Conservation (phyloP, 35 echinoderm and acorn worm species). For the Acanthaster planci region DNA sequence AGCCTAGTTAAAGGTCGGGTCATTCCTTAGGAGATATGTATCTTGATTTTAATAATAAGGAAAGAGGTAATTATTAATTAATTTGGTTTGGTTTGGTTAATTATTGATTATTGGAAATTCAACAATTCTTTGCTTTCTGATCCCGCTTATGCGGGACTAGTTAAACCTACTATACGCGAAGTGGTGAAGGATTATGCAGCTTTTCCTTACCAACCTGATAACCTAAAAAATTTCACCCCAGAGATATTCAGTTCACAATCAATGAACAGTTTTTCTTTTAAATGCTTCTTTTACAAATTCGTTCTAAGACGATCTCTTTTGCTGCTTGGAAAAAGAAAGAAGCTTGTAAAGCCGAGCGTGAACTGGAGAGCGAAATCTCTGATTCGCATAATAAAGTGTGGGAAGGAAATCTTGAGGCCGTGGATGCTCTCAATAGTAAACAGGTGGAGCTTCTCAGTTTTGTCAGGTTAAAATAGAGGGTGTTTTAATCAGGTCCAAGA, state of each 20-base stretch:
- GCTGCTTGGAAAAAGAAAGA: conserved; percentile 31
- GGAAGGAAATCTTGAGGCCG: neutral
- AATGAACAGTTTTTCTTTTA: conserved; percentile 29
- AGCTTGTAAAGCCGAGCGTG: neutral
- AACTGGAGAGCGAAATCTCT: neutral
- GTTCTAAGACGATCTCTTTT: conserved; percentile 29
- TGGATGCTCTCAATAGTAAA: conserved; percentile 22
- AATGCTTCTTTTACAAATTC: conserved; percentile 20
- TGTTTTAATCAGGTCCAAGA: conserved; percentile 14
- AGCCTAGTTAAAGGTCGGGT: conserved; percentile 1
- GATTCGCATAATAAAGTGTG: neutral
- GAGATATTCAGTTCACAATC: conserved; percentile 21
- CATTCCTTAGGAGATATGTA: neutral
- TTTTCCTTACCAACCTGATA: neutral
- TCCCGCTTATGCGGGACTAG: neutral
- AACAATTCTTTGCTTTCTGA: conserved; percentile 29
- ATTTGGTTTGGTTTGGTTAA: too few species aligned
- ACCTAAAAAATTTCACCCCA: neutral
- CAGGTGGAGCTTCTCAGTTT: neutral
- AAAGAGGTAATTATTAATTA: conserved; percentile 22
- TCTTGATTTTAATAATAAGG: neutral
- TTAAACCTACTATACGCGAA: conserved; percentile 9
- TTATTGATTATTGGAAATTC: conserved; percentile 41
- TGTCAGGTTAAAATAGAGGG: conserved; percentile 18
- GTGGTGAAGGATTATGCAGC: conserved; percentile 20